A percentile compares a stretch with the other conserved stretches of the same genome.
phyloP scores from a whole-genome alignment of 2,113 vertebrate species.

The Spea multiplicata region DNA sequence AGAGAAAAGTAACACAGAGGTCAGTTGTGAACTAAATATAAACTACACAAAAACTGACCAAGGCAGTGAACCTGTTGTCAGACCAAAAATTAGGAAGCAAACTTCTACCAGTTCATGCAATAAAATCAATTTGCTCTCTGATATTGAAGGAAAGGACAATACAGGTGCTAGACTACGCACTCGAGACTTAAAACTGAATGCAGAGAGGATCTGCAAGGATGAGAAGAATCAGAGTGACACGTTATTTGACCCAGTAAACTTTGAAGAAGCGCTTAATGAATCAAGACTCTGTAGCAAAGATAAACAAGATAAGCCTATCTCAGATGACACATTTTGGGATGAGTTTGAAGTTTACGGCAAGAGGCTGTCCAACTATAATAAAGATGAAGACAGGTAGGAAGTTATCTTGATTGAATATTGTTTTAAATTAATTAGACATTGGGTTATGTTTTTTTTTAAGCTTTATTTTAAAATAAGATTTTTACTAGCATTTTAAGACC shows the following conservation, averaged over 20 bases:
- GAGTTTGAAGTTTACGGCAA: constrained; percentile 61
- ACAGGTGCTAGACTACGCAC: constrained; percentile 55
- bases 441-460: no score
- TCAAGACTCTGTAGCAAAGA: constrained; percentile 35
- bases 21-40: constrained; percentile 48
- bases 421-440: no score
- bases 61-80: constrained; percentile 69
- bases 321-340: constrained; percentile 57
- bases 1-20: constrained; percentile 10
- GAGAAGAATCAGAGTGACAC: constrained; percentile 51
- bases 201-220: constrained; percentile 48
- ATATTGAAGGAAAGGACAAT: constrained; percentile 53
- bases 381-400: constrained; percentile 71
- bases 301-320: constrained; percentile 28
- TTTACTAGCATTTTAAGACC: no score
- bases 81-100: constrained; percentile 76
- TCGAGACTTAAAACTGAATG: constrained; percentile 22
- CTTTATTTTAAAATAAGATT: no score
- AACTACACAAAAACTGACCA: constrained; percentile 40
- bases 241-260: constrained; percentile 50
- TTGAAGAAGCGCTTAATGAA: constrained; percentile 46
- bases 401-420: no score
- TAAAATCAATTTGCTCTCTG: constrained; percentile 50
- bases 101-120: constrained; percentile 52
- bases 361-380: constrained; percentile 42